These are phyloP conservation scores for Falco punctatus DNA, from an alignment of 2,113 vertebrate species.

Conservation along the genomic window DNA sequence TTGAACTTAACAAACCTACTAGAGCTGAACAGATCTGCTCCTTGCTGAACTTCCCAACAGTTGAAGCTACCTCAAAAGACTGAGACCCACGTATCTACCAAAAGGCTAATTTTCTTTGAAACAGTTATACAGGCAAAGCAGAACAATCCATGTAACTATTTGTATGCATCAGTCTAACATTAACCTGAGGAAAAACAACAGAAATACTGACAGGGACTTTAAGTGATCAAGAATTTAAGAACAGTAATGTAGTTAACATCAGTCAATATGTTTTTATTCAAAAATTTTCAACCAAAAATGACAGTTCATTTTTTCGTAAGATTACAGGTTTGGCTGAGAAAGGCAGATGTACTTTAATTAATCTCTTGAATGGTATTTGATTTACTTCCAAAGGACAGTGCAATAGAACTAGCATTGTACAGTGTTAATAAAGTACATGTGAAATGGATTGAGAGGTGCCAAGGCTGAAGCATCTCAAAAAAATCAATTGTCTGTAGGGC, in stretches of 20 bases:
- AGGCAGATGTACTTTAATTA: neutral
- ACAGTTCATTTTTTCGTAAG: neutral
- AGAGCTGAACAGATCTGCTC: neutral
- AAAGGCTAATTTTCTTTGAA: neutral
- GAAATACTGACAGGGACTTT: neutral
- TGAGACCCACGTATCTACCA: neutral
- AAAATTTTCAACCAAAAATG: neutral
- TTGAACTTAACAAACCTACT: neutral
- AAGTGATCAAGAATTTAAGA: neutral
- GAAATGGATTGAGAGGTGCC: neutral
- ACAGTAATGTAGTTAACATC: neutral
- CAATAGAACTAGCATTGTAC: neutral
- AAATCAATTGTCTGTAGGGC: neutral
- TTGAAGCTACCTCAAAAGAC: neutral
- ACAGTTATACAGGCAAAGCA: neutral
- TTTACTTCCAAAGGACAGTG: neutral
- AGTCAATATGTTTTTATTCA: neutral
- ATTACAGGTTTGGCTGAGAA: neutral
- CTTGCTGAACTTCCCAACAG: neutral
- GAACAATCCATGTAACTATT: neutral
- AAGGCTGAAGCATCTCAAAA: slow-evolving; percentile 3
- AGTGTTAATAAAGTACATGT: neutral
- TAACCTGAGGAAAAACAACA: neutral
- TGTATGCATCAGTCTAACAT: neutral
- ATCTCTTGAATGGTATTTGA: neutral